Evolutionary conservation across 2,113 vertebrate species (phyloP).

Genomic region (Phylloscopus whistleri): DNA sequence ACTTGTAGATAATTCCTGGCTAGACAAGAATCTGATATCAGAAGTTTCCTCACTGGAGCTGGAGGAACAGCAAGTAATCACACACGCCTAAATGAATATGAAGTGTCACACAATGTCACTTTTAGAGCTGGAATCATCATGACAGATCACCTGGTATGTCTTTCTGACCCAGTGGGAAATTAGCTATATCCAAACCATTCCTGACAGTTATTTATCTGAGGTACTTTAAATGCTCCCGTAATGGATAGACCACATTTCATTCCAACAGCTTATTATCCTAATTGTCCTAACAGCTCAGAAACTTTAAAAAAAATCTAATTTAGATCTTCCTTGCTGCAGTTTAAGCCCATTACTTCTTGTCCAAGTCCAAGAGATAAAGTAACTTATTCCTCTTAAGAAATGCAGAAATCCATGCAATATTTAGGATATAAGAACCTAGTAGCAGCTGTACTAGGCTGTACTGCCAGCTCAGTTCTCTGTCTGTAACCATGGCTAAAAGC

Average conservation of each 20-base stretch:
- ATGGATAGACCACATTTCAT: background rate
- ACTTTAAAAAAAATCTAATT: background rate
- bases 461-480: background rate
- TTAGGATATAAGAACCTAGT: background rate
- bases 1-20: background rate
- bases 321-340: background rate
- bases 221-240: background rate
- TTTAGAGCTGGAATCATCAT: background rate
- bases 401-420: background rate
- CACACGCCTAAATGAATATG: background rate
- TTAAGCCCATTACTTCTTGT: background rate
- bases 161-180: slow-evolving; percentile 19
- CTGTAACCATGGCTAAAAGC: background rate
- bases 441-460: background rate
- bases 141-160: slow-evolving; percentile 36
- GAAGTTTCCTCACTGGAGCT: background rate
- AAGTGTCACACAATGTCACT: slow-evolving; percentile 11
- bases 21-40: background rate
- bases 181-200: background rate
- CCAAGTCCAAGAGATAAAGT: background rate
- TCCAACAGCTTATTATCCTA: background rate
- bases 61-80: background rate
- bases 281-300: background rate
- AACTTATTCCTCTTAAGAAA: background rate
- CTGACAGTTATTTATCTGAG: slow-evolving; percentile 25